phyloP scores from a whole-genome alignment of 2,888 invertebrate species.

The Drosophila mimetica region DNA sequence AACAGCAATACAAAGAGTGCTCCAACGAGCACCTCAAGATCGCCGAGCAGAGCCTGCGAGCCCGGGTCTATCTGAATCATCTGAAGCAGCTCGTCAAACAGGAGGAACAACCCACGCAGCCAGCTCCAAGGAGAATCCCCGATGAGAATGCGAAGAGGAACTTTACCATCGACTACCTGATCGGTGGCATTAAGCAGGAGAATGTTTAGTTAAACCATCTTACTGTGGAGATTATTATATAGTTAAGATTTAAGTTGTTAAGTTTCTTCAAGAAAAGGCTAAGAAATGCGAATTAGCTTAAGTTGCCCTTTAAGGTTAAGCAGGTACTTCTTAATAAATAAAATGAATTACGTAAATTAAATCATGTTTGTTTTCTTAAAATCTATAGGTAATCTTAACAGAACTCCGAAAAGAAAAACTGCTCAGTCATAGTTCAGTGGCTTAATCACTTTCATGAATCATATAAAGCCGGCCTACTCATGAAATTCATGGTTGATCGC shows the following conservation, averaged over 20 bases:
- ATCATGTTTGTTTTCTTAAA: background rate
- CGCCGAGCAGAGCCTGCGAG: slow-evolving; percentile 69
- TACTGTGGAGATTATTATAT: slow-evolving; percentile 20
- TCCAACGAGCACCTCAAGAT: slow-evolving; percentile 60
- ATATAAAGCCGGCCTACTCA: background rate
- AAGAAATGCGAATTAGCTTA: background rate
- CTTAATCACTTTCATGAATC: background rate
- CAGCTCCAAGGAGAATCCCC: background rate
- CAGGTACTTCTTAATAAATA: slow-evolving; percentile 10
- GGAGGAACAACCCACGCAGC: slow-evolving; percentile 8
- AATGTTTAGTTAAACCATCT: background rate
- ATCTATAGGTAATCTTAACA: background rate
- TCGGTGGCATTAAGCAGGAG: slow-evolving; percentile 47
- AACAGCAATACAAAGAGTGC: slow-evolving; percentile 78
- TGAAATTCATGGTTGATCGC: background rate
- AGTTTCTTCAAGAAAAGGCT: slow-evolving; percentile 49
- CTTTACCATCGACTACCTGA: slow-evolving; percentile 70
- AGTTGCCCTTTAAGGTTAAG: background rate
- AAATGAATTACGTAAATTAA: too few species aligned
- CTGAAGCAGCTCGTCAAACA: slow-evolving; percentile 58
- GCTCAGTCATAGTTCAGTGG: background rate
- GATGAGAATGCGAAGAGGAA: slow-evolving; percentile 32
- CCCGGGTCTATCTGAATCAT: slow-evolving; percentile 72
- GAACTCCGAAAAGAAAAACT: background rate
- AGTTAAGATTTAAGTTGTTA: background rate